Conservation (phyloP, 2,888 invertebrate species). For the Sphaeridia pumilis region DNA sequence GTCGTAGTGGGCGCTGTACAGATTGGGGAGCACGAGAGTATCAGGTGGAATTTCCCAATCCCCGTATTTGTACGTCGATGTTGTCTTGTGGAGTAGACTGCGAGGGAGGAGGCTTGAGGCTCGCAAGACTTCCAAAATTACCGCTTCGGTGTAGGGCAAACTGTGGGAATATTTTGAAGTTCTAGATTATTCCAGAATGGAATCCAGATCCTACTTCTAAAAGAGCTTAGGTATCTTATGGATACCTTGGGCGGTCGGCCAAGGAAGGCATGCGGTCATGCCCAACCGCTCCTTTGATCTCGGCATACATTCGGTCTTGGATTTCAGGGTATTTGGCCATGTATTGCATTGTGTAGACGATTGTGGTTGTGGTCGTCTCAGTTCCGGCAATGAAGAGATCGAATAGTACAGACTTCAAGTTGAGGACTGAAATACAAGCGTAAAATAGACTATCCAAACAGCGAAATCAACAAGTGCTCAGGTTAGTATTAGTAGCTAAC, state of each 20-base stretch:
- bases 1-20: conserved; percentile 21
- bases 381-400: conserved; percentile 25
- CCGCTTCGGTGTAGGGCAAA: conserved; percentile 20
- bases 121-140: conserved; percentile 23
- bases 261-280: conserved; percentile 13
- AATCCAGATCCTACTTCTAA: no score
- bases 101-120: conserved; percentile 18
- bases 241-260: conserved; percentile 19
- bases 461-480: not conserved
- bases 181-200: no score
- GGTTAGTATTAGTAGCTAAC: no score
- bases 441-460: not conserved
- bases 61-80: conserved; percentile 16
- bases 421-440: conserved; percentile 13
- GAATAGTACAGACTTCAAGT: conserved; percentile 14
- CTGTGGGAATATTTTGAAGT: no score
- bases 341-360: conserved; percentile 19
- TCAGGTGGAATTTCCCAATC: conserved; percentile 24
- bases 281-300: conserved; percentile 22
- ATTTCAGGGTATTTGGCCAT: conserved; percentile 11
- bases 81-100: conserved; percentile 22
- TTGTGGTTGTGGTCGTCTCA: conserved; percentile 21
- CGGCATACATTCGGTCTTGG: conserved; percentile 19
- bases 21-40: conserved; percentile 22
- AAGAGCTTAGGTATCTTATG: no score